Base-by-base conservation (phyloP, 2,797 vertebrate species). In the Sparus aurata region DNA sequence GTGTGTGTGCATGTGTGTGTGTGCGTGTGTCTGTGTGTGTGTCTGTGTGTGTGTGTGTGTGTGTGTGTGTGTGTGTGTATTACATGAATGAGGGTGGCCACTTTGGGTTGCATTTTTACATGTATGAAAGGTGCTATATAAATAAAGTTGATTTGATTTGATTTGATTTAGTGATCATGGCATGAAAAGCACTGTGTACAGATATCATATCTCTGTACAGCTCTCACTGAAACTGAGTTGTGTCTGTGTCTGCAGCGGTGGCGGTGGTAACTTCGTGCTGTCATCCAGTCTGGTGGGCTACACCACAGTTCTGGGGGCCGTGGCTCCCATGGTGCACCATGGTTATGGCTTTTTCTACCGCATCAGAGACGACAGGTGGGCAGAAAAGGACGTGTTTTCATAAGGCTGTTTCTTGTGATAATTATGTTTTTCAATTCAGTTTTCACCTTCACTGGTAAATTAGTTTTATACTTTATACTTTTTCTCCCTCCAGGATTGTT, bases 291-390 rank as follows among this genome's bases (percentile, higher is more conserved):
- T 99, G 85, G 89, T 96, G 84, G 98, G 98, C 64, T 99, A 99
- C 92, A 96, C 95, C 0, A 96, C 93, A 8, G 63, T 97, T 10
- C 85, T 89, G 47, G 98, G 98, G 22, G 93, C 75, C 0, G 94
- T 94, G 2, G 90, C 95, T 77, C 98, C 98, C 63, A 99, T 99
- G 98, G 95, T 99, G 55, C 87, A 90, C 2, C 94, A 96, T 0
- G 98, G 98, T 46, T 99, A 99, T 34, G 97, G 98, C 55, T 96
- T 97, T 90, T 99, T 99, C 93, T 99, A 99, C 87, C 83, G 95
- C n/a, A 99, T 99, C 90, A 94, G 97, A 91, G 97, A 99, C 45
- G 96, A 99, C 94, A 96, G 97, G 98, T 99, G 77, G 85, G 92
- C 27, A 59, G 23, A 41, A 12, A 23, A n/a, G 52, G 61, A 8